These are phyloP conservation scores for Noctua comes DNA, from an alignment of 2,888 invertebrate genomes.

Conservation along the genomic window DNA sequence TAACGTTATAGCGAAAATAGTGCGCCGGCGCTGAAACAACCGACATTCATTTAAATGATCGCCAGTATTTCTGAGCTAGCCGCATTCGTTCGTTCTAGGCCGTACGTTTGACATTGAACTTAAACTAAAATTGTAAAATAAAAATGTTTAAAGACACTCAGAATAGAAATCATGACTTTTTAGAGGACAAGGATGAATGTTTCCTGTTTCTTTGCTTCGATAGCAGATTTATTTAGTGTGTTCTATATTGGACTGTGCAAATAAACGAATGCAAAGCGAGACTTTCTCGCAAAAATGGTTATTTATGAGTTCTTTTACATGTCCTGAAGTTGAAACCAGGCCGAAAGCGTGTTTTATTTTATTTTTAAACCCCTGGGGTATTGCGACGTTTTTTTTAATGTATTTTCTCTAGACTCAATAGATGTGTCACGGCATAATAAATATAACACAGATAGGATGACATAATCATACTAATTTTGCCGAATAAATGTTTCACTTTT, in stretches of 20 bases:
- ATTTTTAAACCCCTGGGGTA: conserved; percentile 13
- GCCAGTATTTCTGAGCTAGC: conserved; percentile 65
- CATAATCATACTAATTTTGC: conserved; percentile 27
- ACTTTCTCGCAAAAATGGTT: conserved; percentile 32
- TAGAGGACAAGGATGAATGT: conserved; percentile 72
- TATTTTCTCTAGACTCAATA: conserved; percentile 26
- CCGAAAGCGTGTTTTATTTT: conserved; percentile 15
- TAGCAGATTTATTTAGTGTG: conserved; percentile 54
- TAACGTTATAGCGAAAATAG: conserved; percentile 47
- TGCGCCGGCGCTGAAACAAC: conserved; percentile 50
- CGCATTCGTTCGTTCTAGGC: conserved; percentile 75
- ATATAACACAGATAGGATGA: conserved; percentile 30
- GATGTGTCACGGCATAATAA: conserved; percentile 23
- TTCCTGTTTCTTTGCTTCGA: conserved; percentile 50
- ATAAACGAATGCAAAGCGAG: conserved; percentile 34
- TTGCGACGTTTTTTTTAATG: conserved; percentile 1
- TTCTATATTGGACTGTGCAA: conserved; percentile 42
- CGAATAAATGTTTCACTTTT: conserved; percentile 16
- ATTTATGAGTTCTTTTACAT: conserved; percentile 53
- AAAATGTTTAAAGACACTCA: conserved; percentile 60
- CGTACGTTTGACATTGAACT: conserved; percentile 82
- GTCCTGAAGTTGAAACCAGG: conserved; percentile 43
- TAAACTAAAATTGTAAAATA: conserved; percentile 76
- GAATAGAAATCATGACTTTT: conserved; percentile 71
- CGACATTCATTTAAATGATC: conserved; percentile 60